phyloP scores from a whole-genome alignment of 2,888 invertebrate genomes.

The Pardosa pseudoannulata region DNA sequence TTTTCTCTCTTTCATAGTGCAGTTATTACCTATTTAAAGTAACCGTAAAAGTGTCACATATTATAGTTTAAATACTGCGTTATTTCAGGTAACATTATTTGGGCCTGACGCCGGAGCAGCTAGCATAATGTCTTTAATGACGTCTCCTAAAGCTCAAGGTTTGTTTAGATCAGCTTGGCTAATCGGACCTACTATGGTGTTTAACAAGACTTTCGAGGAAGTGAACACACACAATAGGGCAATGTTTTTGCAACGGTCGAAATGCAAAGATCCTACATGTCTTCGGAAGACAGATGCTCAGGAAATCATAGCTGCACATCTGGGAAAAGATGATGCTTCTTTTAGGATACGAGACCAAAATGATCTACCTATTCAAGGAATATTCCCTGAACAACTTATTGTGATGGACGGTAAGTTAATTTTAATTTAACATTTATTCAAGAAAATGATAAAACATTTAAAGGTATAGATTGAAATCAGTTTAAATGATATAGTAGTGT shows the following conservation, averaged over 20 bases:
- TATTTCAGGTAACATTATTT: conserved; percentile 71
- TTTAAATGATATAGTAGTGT: no score
- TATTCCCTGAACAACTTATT: conserved; percentile 74
- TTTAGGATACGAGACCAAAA: conserved; percentile 75
- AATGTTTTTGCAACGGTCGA: conserved; percentile 64
- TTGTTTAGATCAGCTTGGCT: conserved; percentile 72
- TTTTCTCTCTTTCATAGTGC: no score
- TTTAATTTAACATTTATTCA: no score
- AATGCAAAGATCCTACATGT: conserved; percentile 66
- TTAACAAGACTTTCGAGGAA: conserved; percentile 69
- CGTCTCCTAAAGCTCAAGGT: conserved; percentile 49
- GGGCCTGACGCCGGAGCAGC: conserved; percentile 73
- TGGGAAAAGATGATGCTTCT: conserved; percentile 75
- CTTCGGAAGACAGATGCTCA: conserved; percentile 55
- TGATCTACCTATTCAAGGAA: conserved; percentile 75
- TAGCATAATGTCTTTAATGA: conserved; percentile 71
- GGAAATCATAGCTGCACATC: conserved; percentile 63
- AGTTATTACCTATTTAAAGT: no score
- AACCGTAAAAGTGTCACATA: no score
- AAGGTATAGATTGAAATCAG: no score
- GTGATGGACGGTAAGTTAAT: conserved; percentile 73
- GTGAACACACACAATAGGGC: conserved; percentile 64
- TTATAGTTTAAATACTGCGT: no score
- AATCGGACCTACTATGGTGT: conserved; percentile 72
- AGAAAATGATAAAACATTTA: no score